Evolutionary conservation across 1,140 invertebrate species (phyloP).

Genomic region (Sinonovacula constricta): DNA sequence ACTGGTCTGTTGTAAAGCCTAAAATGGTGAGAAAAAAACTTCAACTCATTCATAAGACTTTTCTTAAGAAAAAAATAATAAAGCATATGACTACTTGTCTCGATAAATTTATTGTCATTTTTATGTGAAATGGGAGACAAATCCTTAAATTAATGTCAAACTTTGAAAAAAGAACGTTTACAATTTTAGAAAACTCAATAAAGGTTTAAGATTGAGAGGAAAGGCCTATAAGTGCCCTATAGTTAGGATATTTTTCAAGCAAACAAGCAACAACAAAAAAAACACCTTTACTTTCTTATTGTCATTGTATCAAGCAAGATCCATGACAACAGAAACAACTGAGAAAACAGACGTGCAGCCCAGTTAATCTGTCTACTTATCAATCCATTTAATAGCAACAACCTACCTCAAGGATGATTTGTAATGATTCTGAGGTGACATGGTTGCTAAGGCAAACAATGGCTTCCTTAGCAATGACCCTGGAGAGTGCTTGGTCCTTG

Average conservation of each 20-base stretch:
- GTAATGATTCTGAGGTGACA: constrained; percentile 84
- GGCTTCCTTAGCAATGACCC: too few relatives aligned
- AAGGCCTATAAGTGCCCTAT: background rate
- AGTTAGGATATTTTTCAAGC: too few relatives aligned
- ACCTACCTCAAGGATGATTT: constrained; percentile 85
- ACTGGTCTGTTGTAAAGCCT: constrained; percentile 39
- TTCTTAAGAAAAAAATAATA: too few relatives aligned
- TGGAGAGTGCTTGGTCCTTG: too few relatives aligned
- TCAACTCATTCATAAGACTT: too few relatives aligned
- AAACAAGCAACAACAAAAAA: too few relatives aligned
- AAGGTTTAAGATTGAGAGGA: background rate
- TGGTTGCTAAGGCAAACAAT: constrained; percentile 85
- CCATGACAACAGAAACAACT: too few relatives aligned
- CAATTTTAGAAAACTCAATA: background rate
- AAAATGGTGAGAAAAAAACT: too few relatives aligned
- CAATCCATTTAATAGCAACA: background rate
- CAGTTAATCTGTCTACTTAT: background rate
- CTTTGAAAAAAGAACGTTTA: background rate
- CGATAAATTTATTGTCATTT: background rate
- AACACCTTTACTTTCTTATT: background rate
- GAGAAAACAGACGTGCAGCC: too few relatives aligned
- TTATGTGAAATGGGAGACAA: background rate
- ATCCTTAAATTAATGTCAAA: background rate
- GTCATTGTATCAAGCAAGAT: too few relatives aligned
- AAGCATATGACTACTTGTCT: too few relatives aligned